Evolutionary conservation across 1,140 invertebrate species (phyloP).

Genomic region (Thalassaphorura encarpata): DNA sequence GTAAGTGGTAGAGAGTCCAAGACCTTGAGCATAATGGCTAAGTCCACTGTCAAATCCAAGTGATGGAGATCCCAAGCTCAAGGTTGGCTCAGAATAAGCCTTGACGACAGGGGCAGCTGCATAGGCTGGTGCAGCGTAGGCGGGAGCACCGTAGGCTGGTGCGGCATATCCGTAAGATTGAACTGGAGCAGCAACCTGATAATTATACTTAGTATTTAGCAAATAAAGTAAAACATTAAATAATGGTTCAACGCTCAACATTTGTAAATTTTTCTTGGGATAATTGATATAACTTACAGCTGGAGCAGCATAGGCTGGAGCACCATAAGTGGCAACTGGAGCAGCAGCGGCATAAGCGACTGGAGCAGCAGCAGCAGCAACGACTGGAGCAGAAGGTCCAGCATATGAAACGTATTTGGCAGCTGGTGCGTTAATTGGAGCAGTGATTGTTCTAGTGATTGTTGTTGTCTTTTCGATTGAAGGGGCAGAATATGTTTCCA

Average conservation of each 20-base stretch:
- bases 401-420: constrained; percentile 20
- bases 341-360: neutral
- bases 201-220: too few relatives aligned
- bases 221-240: too few relatives aligned
- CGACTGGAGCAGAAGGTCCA: constrained; percentile 17
- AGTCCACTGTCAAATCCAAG: constrained; percentile 8
- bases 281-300: too few relatives aligned
- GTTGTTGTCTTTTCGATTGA: constrained; percentile 31
- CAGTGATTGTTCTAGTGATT: constrained; percentile 30
- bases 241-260: too few relatives aligned
- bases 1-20: constrained; percentile 12
- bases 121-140: neutral
- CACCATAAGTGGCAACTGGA: constrained; percentile 12
- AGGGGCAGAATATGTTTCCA: constrained; percentile 30
- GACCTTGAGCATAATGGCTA: constrained; percentile 4
- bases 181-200: neutral
- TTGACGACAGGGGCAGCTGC: constrained; percentile 5
- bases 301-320: neutral
- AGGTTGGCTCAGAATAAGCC: constrained; percentile 14
- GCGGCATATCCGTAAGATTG: constrained; percentile 8
- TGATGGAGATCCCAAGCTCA: constrained; percentile 10
- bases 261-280: too few relatives aligned
- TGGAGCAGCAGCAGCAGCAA: constrained; percentile 3
- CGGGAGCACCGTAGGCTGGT: neutral
- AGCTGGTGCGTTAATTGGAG: constrained; percentile 27